Evolutionary conservation across 1,140 invertebrate species (phyloP), one percentile per base, ranked within the genome.

Genomic region (Drosophila sproati): DNA sequence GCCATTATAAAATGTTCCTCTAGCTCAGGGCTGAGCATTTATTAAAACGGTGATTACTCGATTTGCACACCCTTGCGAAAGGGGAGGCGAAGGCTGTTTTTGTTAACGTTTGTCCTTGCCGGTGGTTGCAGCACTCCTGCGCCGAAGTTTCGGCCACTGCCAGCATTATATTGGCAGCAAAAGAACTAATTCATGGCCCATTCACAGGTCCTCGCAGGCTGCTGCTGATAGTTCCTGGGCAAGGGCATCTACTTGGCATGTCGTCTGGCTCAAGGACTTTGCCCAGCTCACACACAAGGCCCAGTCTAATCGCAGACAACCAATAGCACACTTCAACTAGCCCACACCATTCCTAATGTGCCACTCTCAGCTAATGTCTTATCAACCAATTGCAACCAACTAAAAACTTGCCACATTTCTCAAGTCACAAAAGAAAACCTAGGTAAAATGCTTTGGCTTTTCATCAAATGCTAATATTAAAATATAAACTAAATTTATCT

Each of bases 1-100:
- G 83, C 83, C 83, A 87, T 87, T 87, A 87, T 80, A 80, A 74
- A 88, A 68, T 77, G 61, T 62, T 82, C 54, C 59, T 48, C 32
- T n/a, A 41, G 41, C 28, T 4, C 29, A 57, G 50, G 56, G 60
- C 51, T 63, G 51, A 37, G 63, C 47, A 39, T 74, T 75, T 78
- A 78, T 80, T 75, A 74, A 82, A 82, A 81, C 37, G 80, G 66
- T 82, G 80, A 82, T 82, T 82, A 82, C 75, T 74, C 66, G 55
- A 57, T 70, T 80, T 74, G 50, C 64, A 63, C 34, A 69, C 75
- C 71, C 63, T 45, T 31, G 3, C 41, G 39, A n/a, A 31, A 31
- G 62, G 7, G 37, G 28, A 7, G 37, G 47, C 28, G 4, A 34
- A 5, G 28, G n/a, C 7, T 69, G 74, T 55, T 32, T 41, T 52